Evolutionary conservation across 2,113 vertebrate genomes (phyloP).

Genomic region (Gasterosteus aculeatus): DNA sequence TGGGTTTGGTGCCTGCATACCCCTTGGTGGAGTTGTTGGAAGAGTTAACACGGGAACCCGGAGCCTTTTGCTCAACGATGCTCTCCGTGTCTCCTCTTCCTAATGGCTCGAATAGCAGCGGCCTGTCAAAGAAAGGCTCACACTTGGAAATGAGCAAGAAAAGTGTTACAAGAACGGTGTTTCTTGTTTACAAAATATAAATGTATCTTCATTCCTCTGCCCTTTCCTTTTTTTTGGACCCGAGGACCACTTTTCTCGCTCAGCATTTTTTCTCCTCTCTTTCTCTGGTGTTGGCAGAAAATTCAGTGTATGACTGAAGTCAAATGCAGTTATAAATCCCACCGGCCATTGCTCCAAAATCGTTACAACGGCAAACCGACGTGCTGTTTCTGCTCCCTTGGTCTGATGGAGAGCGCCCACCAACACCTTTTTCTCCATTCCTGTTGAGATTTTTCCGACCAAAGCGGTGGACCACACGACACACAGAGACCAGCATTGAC

Average conservation of each 20-base stretch:
- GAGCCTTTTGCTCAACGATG: constrained; percentile 43
- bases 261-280: not conserved
- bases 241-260: constrained; percentile 31
- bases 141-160: constrained; percentile 13
- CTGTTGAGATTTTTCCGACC: not conserved
- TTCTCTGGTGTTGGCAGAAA: not conserved
- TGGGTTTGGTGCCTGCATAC: constrained; percentile 34
- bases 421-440: not conserved
- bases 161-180: constrained; percentile 32
- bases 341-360: constrained; percentile 13
- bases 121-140: constrained; percentile 40
- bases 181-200: constrained; percentile 64
- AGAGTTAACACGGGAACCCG: constrained; percentile 22
- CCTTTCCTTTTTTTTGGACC: constrained; percentile 24
- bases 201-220: constrained; percentile 42
- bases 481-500: not conserved
- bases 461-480: not conserved
- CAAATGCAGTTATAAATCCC: constrained; percentile 20
- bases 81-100: constrained; percentile 28
- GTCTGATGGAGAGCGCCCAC: constrained; percentile 11
- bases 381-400: constrained; percentile 37
- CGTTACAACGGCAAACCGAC: constrained; percentile 1
- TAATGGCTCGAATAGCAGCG: constrained; percentile 40
- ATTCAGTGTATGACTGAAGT: constrained; percentile 23
- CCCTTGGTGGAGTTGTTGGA: constrained; percentile 27